Evolutionary conservation across 2,113 vertebrate species (phyloP), one percentile per base, ranked within the genome.

Genomic region (Heptranchias perlo): DNA sequence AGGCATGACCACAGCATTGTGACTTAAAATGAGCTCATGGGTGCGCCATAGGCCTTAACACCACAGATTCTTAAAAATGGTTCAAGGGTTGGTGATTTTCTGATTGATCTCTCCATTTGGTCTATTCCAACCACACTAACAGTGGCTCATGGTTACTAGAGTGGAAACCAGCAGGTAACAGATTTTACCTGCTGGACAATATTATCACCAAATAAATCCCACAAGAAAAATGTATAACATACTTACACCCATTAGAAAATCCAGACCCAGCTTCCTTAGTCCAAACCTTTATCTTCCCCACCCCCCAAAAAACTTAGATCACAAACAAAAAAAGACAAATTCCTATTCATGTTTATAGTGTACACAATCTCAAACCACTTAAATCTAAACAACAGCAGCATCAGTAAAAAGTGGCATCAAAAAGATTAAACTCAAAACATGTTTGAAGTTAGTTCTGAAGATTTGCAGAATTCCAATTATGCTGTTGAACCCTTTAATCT

Each of bases 401-500:
- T 69, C 64, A 67, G 93, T 95, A 95, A 69, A 94, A 69, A 67
- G 64, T 69, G 39, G 25, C 94, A 69, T 95, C 94, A 95, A 69
- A 95, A 67, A 52, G 94, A 95, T 73, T 73, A 95, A 95, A 67
- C 64, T 95, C 64, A 47, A 49, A 95, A 95, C 28, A 69, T 58
- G 94, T 95, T 95, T 95, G 94, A 95, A 67, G 94, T 69, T 95
- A 95, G 94, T 69, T 95, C 94, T 95, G 28, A 95, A 95, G 94
- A 69, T 95, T 95, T 95, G 44, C 47, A 73, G 65, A 47, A 52
- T 73, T 95, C 47, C 94, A 95, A 62, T 67, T 95, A 95, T 95
- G 94, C 64, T 7, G 94, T 95, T 95, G 94, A 95, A 49, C 64
- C 25, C 65, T 95, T 95, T 95, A 69, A 95, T 95, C 94, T 93